Evolutionary conservation across 2,797 vertebrate genomes (phyloP).

Genomic region (Pseudochromis fuscus): DNA sequence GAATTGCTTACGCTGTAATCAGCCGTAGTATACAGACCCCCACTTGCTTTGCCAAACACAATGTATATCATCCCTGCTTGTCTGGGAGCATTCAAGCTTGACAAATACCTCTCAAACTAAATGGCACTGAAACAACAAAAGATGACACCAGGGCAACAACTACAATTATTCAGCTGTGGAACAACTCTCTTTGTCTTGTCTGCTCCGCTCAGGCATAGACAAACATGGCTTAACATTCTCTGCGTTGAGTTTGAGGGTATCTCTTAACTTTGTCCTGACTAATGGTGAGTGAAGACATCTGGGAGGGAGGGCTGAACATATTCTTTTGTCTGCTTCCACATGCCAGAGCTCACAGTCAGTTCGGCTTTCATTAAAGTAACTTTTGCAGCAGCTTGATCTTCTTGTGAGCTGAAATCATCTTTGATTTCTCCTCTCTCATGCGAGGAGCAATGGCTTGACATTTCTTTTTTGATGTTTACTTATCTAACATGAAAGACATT

Average conservation of each 20-base stretch:
- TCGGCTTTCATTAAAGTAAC: slow-evolving; percentile 54
- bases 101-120: slow-evolving; percentile 70
- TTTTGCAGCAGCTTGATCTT: slow-evolving; percentile 55
- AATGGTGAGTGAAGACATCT: slow-evolving; percentile 48
- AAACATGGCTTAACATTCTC: slow-evolving; percentile 51
- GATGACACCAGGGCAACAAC: slow-evolving; percentile 68
- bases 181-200: slow-evolving; percentile 52
- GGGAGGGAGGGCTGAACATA: slow-evolving; percentile 10
- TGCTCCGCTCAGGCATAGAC: slow-evolving; percentile 47
- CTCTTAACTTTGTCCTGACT: slow-evolving; percentile 49
- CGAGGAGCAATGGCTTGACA: slow-evolving; percentile 36
- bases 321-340: slow-evolving; percentile 43
- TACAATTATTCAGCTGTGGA: slow-evolving; percentile 61
- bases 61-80: slow-evolving; percentile 69
- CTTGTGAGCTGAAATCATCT: slow-evolving; percentile 55
- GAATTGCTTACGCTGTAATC: slow-evolving; percentile 32
- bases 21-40: slow-evolving; percentile 25
- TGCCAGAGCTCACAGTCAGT: slow-evolving; percentile 39
- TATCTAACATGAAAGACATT: slow-evolving; percentile 59
- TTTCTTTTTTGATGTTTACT: slow-evolving; percentile 59
- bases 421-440: slow-evolving; percentile 66
- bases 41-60: slow-evolving; percentile 64
- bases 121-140: slow-evolving; percentile 70
- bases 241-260: slow-evolving; percentile 34
- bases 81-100: slow-evolving; percentile 65